A percentile compares a stretch with the other conserved stretches of the same genome.
These are phyloP conservation scores for Eupithecia exiguata DNA, from an alignment of 2,888 invertebrate genomes.

Conservation along the genomic window DNA sequence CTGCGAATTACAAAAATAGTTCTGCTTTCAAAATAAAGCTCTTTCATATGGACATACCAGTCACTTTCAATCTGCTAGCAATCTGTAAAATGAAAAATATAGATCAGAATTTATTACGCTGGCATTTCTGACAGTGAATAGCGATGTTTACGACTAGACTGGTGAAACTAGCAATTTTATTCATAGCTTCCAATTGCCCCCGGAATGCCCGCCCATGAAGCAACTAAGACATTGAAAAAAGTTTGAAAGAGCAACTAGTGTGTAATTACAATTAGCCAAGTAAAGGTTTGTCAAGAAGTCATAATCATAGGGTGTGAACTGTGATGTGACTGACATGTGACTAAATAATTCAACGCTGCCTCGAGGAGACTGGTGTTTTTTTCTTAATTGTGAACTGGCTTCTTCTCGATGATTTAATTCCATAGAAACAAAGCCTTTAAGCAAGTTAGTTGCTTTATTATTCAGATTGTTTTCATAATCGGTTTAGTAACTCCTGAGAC, in stretches of 20 bases:
- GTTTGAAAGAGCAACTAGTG: neutral
- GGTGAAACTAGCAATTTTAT: slow-evolving; percentile 60
- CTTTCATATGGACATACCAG: neutral
- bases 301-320: slow-evolving; percentile 22
- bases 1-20: neutral
- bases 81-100: slow-evolving; percentile 11
- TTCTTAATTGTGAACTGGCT: neutral
- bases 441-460: slow-evolving; percentile 3
- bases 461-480: neutral
- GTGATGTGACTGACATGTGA: slow-evolving; percentile 27
- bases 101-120: slow-evolving; percentile 40
- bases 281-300: slow-evolving; percentile 26
- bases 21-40: neutral
- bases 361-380: neutral
- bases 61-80: slow-evolving; percentile 8
- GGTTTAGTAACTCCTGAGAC: neutral
- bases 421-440: neutral
- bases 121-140: slow-evolving; percentile 47
- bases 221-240: slow-evolving; percentile 38
- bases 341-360: slow-evolving; percentile 23
- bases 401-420: neutral
- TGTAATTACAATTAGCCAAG: slow-evolving; percentile 26
- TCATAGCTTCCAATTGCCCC: slow-evolving; percentile 56
- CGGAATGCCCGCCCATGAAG: slow-evolving; percentile 56
- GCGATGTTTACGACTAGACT: slow-evolving; percentile 54